Base-by-base conservation (phyloP, 2,113 vertebrate species). In the Mellivora capensis region DNA sequence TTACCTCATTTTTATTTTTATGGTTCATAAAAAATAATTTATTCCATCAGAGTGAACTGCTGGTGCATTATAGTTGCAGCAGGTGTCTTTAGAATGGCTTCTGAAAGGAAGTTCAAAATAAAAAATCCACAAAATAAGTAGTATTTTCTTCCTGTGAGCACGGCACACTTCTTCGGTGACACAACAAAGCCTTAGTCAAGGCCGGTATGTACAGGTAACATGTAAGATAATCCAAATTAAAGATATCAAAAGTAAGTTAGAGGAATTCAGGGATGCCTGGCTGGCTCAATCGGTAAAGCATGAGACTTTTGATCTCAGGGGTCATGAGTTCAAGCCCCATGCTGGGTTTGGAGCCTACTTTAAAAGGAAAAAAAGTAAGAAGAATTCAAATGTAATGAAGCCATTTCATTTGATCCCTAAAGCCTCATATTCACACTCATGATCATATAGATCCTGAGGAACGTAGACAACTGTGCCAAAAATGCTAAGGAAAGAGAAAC, bases 1-100 rank as follows among this genome's bases (percentile, higher is more conserved):
- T 54, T 29, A 76, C 25, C 3, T 85, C 21, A 80, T 89, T 91
- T 87, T 86, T 59, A 81, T 87, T 94, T 93, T 92, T 85, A 90
- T 72, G 27, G 39, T 80, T 96, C n/a, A 54, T 59, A 93, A 76
- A 91, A 64, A 54, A 49, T 59, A 80, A 54, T 71, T 54, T 52
- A 42, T 81, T 85, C 44, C 52, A 31, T 91, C 49, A 76, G 21
- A 25, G 42, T 29, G 49, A 96, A 52, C 21, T 57, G 23, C 54
- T 44, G 72, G 72, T 62, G 10, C 42, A 86, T 80, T 69, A 27
- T 2, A 39, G 12, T 10, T 89, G 27, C 7, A 77, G 59, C 54
- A 64, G 79, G 42, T 54, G 10, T 34, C 44, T 95, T 83, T 34
- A 81, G 21, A 83, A 54, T 61, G 11, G 42, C 1, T 57, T 44